Evolutionary conservation across 1,140 invertebrate species (phyloP).

Genomic region (Amyelois transitella): DNA sequence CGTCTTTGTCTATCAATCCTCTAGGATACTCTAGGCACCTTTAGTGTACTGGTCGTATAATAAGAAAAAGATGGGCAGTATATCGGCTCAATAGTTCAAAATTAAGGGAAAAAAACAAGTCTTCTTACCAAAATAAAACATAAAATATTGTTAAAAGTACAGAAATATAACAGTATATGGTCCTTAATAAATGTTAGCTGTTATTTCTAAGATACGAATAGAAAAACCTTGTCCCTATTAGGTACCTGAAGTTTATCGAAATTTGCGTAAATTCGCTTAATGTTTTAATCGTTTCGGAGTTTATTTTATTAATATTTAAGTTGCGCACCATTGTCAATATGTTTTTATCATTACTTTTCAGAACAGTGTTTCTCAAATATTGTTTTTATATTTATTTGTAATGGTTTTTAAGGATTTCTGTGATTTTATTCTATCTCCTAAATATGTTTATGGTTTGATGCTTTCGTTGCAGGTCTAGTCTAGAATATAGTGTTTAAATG

Average conservation of each 20-base stretch:
- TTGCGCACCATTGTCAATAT: constrained; percentile 30
- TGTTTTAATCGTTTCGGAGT: constrained; percentile 9
- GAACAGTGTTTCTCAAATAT: constrained; percentile 72
- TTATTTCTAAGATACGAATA: constrained; percentile 12
- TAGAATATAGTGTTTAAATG: constrained; percentile 61
- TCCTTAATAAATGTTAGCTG: constrained; percentile 6
- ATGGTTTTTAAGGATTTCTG: constrained; percentile 47
- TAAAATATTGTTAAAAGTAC: neutral
- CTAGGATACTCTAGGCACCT: no score
- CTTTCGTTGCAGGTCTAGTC: constrained; percentile 62
- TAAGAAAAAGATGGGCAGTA: no score
- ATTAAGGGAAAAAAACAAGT: no score
- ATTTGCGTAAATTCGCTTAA: constrained; percentile 26
- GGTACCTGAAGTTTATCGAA: constrained; percentile 64
- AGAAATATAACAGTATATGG: neutral
- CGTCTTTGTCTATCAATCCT: no score
- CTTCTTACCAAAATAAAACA: neutral
- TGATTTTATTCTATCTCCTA: constrained; percentile 45
- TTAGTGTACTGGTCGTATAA: no score
- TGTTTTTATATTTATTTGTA: constrained; percentile 41
- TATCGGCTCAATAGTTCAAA: no score
- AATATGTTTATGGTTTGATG: constrained; percentile 36
- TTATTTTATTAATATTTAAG: constrained; percentile 23
- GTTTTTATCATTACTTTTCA: constrained; percentile 36
- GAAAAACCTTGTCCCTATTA: constrained; percentile 49